These are phyloP conservation scores for Zootoca vivipara DNA, from an alignment of 2,113 vertebrate genomes.

Conservation along the genomic window DNA sequence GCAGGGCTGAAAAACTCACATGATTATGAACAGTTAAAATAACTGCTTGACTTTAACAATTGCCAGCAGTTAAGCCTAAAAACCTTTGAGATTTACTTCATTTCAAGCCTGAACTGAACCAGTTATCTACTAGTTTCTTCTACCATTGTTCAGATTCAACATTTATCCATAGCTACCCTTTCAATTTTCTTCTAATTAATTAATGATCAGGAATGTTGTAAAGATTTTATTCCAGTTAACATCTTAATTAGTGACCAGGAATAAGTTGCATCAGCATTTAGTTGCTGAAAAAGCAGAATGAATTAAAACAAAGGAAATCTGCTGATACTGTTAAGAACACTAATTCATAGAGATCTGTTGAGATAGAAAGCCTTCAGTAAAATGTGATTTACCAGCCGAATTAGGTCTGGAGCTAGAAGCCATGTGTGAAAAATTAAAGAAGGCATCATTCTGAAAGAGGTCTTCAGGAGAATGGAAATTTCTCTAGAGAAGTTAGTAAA, in stretches of 20 bases:
- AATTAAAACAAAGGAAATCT: not conserved
- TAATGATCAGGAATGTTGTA: not conserved
- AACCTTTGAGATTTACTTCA: constrained; percentile 6
- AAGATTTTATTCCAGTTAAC: not conserved
- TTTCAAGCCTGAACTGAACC: not conserved
- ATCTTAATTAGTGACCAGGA: constrained; percentile 10
- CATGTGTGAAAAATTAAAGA: not conserved
- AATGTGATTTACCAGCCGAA: not conserved
- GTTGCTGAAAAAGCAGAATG: not conserved
- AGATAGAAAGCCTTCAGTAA: fast-evolving
- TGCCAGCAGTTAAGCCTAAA: not conserved
- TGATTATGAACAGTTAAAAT: constrained; percentile 12
- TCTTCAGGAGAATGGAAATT: not conserved
- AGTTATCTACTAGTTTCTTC: not conserved
- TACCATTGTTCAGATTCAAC: not conserved
- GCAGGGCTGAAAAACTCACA: constrained; percentile 22
- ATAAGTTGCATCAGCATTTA: fast-evolving
- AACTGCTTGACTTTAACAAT: not conserved
- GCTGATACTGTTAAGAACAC: not conserved
- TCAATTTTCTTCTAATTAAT: not conserved
- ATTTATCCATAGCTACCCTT: not conserved
- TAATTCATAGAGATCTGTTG: not conserved
- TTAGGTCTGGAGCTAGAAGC: not conserved
- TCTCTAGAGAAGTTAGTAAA: not conserved
- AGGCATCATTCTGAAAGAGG: not conserved